Percentiles rank a stretch among this genome's conserved stretches.
These are phyloP conservation scores for Hemaris fuciformis DNA, from an alignment of 2,888 invertebrate genomes.

Conservation along the genomic window DNA sequence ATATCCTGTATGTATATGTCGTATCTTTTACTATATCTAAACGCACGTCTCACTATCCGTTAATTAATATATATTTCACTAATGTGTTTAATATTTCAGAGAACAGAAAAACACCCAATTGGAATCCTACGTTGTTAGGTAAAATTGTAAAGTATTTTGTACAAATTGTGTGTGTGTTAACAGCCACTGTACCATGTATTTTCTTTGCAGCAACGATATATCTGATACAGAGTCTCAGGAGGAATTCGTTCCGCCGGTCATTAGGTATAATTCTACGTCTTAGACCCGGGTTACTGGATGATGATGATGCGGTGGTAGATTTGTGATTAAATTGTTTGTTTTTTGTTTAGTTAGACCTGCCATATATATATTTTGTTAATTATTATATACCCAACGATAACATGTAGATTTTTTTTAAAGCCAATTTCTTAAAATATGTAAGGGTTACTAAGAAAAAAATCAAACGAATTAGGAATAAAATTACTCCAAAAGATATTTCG, in stretches of 20 bases:
- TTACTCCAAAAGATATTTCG: too few species aligned
- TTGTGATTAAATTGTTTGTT: slow-evolving; percentile 50
- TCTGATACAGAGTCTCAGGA: slow-evolving; percentile 53
- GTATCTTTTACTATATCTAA: slow-evolving; percentile 15
- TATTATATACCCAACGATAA: too few species aligned
- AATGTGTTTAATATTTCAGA: slow-evolving; percentile 61
- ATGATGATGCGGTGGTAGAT: slow-evolving; percentile 1
- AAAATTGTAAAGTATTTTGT: slow-evolving; percentile 37
- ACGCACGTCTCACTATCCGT: not conserved
- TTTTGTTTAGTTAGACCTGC: not conserved
- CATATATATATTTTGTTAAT: not conserved
- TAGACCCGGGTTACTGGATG: slow-evolving; percentile 7
- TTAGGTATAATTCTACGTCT: slow-evolving; percentile 63
- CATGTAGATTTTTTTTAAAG: too few species aligned
- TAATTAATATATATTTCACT: slow-evolving; percentile 13
- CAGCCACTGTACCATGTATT: slow-evolving; percentile 34
- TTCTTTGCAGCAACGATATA: slow-evolving; percentile 64
- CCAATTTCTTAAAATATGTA: too few species aligned
- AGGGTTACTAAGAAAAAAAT: too few species aligned
- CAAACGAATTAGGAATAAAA: too few species aligned
- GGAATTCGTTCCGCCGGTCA: slow-evolving; percentile 55
- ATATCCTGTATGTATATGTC: slow-evolving; percentile 7
- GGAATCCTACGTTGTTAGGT: slow-evolving; percentile 65
- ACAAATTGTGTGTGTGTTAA: slow-evolving; percentile 41
- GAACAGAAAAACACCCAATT: slow-evolving; percentile 45